Evolutionary conservation across 2,113 vertebrate species (phyloP).

Genomic region (Muntiacus muntjak): DNA sequence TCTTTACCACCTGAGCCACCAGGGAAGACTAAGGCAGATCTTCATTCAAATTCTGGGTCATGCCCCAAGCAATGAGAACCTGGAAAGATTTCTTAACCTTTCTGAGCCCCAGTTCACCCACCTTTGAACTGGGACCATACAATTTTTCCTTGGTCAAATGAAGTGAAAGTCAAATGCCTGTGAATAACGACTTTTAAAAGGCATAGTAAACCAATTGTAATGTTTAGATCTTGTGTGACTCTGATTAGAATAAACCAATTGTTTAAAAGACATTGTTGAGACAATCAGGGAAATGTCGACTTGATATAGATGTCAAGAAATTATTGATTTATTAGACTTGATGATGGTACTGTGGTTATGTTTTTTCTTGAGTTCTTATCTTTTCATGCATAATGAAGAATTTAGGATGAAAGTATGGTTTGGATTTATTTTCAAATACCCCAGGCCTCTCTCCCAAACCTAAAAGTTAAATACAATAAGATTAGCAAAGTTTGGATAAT

Average conservation of each 20-base stretch:
- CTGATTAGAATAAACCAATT: neutral
- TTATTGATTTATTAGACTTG: neutral
- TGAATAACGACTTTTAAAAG: slow-evolving; percentile 8
- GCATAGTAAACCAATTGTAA: neutral
- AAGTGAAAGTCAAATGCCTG: neutral
- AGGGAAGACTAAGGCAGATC: neutral
- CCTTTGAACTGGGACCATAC: neutral
- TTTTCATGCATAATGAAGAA: neutral
- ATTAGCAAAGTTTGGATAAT: neutral
- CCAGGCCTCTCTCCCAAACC: neutral
- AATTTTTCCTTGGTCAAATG: neutral
- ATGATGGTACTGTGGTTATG: neutral
- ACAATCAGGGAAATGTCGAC: neutral
- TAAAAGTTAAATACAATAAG: slow-evolving; percentile 15
- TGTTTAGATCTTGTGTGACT: neutral
- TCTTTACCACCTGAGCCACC: neutral
- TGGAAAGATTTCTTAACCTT: neutral
- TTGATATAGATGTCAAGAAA: neutral
- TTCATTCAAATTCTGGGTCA: neutral
- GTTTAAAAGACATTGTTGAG: neutral
- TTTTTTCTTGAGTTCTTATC: neutral
- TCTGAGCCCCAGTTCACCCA: neutral
- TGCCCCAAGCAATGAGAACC: neutral
- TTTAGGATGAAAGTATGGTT: neutral
- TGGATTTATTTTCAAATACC: slow-evolving; percentile 18